Conservation (phyloP, 2,113 vertebrate species). For the Neoarius graeffei region DNA sequence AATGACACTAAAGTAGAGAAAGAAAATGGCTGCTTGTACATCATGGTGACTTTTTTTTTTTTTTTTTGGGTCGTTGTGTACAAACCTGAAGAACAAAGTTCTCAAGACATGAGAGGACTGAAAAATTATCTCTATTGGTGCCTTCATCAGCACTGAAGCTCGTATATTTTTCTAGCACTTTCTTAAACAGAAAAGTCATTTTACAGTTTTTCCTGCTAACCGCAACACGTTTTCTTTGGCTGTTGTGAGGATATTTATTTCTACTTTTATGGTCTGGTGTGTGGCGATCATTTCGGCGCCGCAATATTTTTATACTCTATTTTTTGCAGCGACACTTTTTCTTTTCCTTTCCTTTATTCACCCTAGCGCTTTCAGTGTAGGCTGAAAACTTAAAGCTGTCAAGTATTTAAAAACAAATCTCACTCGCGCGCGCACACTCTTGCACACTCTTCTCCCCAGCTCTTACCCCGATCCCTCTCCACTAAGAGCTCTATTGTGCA, state of each 20-base stretch:
- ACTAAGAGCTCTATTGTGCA: slow-evolving; percentile 82
- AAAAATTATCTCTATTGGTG: background rate
- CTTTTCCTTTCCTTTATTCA: background rate
- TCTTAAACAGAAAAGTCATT: background rate
- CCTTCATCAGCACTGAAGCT: background rate
- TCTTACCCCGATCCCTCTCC: slow-evolving; percentile 69
- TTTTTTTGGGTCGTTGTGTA: background rate
- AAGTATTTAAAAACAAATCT: slow-evolving; percentile 38
- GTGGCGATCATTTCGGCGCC: background rate
- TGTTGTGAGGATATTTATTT: slow-evolving; percentile 4
- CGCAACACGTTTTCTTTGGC: slow-evolving; percentile 18
- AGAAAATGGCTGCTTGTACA: too few species aligned
- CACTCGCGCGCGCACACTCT: background rate
- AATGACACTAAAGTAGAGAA: background rate
- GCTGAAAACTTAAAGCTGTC: slow-evolving; percentile 7
- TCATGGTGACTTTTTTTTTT: too few species aligned
- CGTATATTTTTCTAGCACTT: background rate
- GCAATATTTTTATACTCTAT: background rate
- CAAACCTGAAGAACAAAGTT: background rate
- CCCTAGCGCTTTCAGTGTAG: background rate
- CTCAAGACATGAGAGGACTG: background rate
- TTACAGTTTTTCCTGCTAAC: background rate
- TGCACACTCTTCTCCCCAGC: slow-evolving; percentile 47
- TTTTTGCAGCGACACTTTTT: background rate
- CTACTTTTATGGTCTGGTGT: background rate